A percentile compares a stretch with the other conserved stretches of the same genome.
Conservation (phyloP, 2,888 invertebrate genomes). For the Mystacides longicornis region DNA sequence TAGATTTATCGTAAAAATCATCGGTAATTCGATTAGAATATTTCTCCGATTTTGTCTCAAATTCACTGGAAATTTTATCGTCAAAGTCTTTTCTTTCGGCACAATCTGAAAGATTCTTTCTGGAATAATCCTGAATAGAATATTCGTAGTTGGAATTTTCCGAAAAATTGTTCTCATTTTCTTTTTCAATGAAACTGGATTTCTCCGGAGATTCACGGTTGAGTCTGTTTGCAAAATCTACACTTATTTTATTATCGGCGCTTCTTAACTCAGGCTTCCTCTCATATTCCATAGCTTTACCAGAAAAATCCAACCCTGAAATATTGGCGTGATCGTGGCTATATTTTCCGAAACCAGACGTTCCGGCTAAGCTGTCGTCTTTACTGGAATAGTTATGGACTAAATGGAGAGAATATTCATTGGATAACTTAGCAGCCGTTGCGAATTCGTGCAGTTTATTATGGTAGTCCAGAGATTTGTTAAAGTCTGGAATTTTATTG, state of each 20-base stretch:
- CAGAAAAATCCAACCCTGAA: conserved; percentile 4
- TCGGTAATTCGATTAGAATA: conserved; percentile 6
- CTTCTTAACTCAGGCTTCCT: background rate
- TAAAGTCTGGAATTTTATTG: background rate
- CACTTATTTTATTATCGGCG: background rate
- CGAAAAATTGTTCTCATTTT: background rate
- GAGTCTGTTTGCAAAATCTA: background rate
- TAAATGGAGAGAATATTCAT: background rate
- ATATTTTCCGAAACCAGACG: background rate
- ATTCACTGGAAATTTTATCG: conserved; percentile 6
- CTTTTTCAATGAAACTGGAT: background rate
- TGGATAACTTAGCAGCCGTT: background rate
- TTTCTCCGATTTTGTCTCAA: conserved; percentile 1
- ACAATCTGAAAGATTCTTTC: conserved; percentile 9
- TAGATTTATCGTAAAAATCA: conserved; percentile 13
- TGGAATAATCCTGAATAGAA: conserved; percentile 11
- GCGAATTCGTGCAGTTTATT: background rate
- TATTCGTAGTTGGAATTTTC: conserved; percentile 9
- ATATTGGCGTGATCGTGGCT: background rate
- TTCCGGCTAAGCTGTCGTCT: background rate
- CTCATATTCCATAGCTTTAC: background rate
- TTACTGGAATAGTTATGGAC: background rate
- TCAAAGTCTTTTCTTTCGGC: conserved; percentile 5
- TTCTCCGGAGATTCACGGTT: background rate
- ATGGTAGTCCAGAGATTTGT: background rate